Evolutionary conservation across 2,797 vertebrate species (phyloP), one percentile per base, ranked within the genome.

Genomic region (Delichon dasypus): DNA sequence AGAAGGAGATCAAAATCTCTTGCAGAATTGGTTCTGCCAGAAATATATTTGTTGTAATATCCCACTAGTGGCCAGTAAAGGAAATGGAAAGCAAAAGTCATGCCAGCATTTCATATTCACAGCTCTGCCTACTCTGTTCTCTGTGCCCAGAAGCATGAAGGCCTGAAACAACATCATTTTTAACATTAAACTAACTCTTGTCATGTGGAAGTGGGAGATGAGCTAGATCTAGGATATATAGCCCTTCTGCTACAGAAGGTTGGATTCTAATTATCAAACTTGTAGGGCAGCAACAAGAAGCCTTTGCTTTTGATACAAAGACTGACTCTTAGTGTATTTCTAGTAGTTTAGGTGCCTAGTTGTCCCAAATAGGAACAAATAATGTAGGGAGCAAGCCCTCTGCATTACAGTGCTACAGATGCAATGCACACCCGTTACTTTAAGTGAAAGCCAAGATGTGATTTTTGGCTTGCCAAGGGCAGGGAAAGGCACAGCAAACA

Each of bases 141-240:
- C 95, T 85, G 93, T 94, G 97, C 89, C 95, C 47, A 94, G 85
- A 91, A 91, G 66, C 93, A 95, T 68, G 48, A 91, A 97, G 94
- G 92, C 95, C 93, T 96, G 93, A 97, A 97, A 96, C 92, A 97
- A 96, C 95, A 96, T 81, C 3, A 77, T 97, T 97, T 97, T 97
- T 95, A 97, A 94, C 90, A 91, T 96, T 96, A 95, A 97, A 95
- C 95, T 96, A 97, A 96, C 94, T 94, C 94, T 94, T 95, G 91
- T 91, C 84, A 68, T 88, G 84, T 94, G 93, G 87, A 95, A 97
- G 94, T 93, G 91, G 92, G 93, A 93, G 78, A 96, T 92, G 93
- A 96, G 74, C 92, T 95, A 94, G 92, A 95, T 90, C 81, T 68
- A 84, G 94, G 75, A 58, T 90, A 95, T 97, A 88, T 75, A 94